These are phyloP conservation scores for Wasmannia auropunctata DNA, from an alignment of 1,140 invertebrate species.

Conservation along the genomic window DNA sequence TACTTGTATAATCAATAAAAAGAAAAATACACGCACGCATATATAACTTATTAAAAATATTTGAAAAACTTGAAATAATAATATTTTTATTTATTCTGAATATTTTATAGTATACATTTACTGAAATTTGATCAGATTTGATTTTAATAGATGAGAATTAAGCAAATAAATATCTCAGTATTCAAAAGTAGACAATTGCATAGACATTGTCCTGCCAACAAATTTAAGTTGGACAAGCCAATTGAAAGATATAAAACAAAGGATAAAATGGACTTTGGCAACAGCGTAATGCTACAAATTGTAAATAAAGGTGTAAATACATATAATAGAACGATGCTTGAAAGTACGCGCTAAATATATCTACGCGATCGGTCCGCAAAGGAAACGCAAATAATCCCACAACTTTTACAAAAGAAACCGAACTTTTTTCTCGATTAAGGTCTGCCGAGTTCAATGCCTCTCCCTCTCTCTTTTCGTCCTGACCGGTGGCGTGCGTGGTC, in stretches of 20 bases:
- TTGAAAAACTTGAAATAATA: background rate
- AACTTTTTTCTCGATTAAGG: slow-evolving; percentile 55
- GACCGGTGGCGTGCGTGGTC: background rate
- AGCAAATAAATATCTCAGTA: background rate
- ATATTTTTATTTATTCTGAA: background rate
- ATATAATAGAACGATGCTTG: background rate
- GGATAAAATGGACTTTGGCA: background rate
- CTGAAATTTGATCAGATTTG: background rate
- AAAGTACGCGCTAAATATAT: background rate
- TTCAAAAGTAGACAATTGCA: background rate
- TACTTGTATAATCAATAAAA: background rate
- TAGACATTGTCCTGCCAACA: background rate
- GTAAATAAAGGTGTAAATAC: background rate
- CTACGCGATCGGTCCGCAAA: background rate
- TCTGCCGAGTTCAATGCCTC: slow-evolving; percentile 64
- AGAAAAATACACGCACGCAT: no score
- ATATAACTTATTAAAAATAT: background rate
- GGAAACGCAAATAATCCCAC: background rate
- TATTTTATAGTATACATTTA: background rate
- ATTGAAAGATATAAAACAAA: background rate
- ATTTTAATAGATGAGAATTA: background rate
- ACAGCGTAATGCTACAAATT: background rate
- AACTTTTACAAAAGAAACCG: slow-evolving; percentile 55
- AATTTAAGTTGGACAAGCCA: background rate
- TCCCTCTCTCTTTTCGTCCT: slow-evolving; percentile 63